Base-by-base conservation (phyloP, 1,140 invertebrate genomes). In the Conopomorpha cramerella region DNA sequence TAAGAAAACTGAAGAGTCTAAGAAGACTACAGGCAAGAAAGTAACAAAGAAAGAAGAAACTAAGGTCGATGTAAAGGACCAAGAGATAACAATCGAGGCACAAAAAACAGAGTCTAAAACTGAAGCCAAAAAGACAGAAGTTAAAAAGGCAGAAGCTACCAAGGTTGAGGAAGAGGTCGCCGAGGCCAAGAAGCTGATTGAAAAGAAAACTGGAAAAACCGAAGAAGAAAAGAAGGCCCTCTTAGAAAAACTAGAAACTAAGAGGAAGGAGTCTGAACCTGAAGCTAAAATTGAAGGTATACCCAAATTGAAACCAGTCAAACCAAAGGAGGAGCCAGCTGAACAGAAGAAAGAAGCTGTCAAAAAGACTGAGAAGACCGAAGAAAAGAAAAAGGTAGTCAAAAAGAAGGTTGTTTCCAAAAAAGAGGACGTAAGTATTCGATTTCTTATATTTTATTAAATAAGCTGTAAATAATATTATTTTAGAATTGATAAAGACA, bases 171-270 rank as follows among this genome's bases (percentile, higher is more conserved):
- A 77, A 36, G 67, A 81, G 51, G 51, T 71, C 19, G 65, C 77
- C 42, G 71, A 80, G 31, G 57, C 71, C 28, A 76, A 73, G 39
- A 71, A 78, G 64, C 46, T 65, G 16, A 55, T 78, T 11, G 66
- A 82, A 55, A 78, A 82, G 51, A 79, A 81, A 52, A 62, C 60
- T 3, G 74, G 77, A 19, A 78, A 79, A 43, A 77, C 76, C 36
- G 73, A 73, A 55, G 73, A 77, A 52, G 77, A 78, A 52, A 79
- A 77, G 51, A 74, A 72, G 39, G 72, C 74, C 27, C 59, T 81
- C 41, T 62, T 80, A 34, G 71, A 68, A 47, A 77, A 77, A 45
- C 59, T 76, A 41, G 71, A 81, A 46, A 73, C 77, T 50, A 79
- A 79, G 51, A 76, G 72, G 43, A 50, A 63, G 32, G 65, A 68